phyloP scores from a whole-genome alignment of 2,888 invertebrate genomes.

The Cephus pygmeus region DNA sequence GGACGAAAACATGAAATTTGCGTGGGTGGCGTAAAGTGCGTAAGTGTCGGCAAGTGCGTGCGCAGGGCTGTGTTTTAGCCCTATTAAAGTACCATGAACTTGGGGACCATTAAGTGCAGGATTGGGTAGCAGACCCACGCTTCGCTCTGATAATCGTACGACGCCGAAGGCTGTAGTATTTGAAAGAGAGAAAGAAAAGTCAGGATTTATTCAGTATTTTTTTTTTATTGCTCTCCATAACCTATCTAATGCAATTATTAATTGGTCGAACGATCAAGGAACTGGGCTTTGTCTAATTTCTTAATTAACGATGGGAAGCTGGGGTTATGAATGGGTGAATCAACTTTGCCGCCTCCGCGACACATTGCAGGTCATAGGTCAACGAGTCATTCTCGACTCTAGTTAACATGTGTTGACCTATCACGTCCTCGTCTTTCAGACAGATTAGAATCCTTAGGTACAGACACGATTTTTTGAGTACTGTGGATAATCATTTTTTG shows the following conservation, averaged over 20 bases:
- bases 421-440: not conserved
- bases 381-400: conserved; percentile 57
- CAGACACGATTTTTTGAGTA: not conserved
- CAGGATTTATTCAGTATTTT: not conserved
- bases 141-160: not conserved
- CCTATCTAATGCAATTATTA: not conserved
- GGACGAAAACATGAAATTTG: not conserved
- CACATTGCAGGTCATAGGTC: conserved; percentile 55
- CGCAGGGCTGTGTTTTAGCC: not conserved
- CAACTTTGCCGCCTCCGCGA: conserved; percentile 44
- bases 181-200: not conserved
- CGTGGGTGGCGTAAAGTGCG: not conserved
- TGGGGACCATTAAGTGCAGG: not conserved
- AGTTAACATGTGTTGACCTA: conserved; percentile 44
- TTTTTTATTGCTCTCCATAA: not conserved
- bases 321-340: conserved; percentile 52
- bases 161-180: not conserved
- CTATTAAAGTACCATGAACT: not conserved
- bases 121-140: not conserved
- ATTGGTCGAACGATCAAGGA: not conserved
- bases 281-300: conserved; percentile 28
- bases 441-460: not conserved
- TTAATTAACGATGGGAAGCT: conserved; percentile 39
- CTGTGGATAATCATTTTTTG: not conserved
- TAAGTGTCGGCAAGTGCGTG: not conserved